Conservation (phyloP, 2,113 vertebrate species). For the Oreotragus oreotragus region DNA sequence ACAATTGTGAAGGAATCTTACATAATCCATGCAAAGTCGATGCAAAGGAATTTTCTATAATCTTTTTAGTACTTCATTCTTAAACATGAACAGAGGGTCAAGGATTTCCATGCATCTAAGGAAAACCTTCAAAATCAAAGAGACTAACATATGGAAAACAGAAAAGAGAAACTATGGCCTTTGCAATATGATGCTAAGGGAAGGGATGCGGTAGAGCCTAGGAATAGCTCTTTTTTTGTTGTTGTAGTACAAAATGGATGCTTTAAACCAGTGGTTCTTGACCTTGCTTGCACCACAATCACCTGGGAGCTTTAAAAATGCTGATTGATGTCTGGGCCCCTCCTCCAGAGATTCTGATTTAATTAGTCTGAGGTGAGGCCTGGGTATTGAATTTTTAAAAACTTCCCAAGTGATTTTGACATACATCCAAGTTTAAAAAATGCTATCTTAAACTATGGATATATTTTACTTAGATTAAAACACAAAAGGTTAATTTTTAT, state of each 20-base stretch:
- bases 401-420: neutral
- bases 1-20: neutral
- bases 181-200: neutral
- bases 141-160: neutral
- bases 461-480: neutral
- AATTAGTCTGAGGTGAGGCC: neutral
- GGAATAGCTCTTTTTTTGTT: neutral
- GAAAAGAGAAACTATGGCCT: neutral
- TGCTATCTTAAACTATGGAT: neutral
- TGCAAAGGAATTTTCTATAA: neutral
- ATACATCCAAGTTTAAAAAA: neutral
- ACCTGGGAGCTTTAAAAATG: neutral
- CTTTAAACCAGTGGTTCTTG: neutral
- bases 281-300: neutral
- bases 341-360: neutral
- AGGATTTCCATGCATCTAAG: neutral
- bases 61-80: neutral
- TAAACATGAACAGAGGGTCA: neutral
- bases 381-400: neutral
- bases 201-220: neutral
- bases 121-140: neutral
- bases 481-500: neutral
- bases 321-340: neutral
- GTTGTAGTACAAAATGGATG: neutral
- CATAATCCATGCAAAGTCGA: neutral